A percentile compares a stretch with the other conserved stretches of the same genome.
These are phyloP conservation scores for Pachyramphus minor DNA, from an alignment of 2,113 vertebrate species.

Conservation along the genomic window DNA sequence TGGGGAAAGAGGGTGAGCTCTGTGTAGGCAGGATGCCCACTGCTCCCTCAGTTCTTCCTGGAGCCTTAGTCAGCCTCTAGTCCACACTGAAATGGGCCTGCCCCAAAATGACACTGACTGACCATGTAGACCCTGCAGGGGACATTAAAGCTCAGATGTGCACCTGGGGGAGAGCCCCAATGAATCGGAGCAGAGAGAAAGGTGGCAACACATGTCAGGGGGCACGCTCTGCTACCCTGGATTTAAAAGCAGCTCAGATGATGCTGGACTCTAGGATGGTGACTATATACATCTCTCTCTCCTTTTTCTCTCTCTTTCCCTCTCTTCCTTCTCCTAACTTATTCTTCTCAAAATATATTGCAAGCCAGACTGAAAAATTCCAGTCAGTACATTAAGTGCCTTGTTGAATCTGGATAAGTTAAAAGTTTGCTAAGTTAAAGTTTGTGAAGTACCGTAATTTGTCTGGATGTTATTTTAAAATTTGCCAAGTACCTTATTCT, in stretches of 20 bases:
- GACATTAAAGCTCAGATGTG: neutral
- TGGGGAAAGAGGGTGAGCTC: neutral
- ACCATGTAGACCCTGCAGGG: neutral
- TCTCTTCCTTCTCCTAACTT: neutral
- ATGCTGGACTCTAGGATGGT: neutral
- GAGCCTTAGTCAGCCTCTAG: neutral
- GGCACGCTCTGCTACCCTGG: neutral
- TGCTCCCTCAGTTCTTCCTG: neutral
- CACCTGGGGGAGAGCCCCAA: neutral
- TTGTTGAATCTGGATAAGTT: neutral
- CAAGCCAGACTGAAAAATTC: neutral
- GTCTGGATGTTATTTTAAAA: neutral
- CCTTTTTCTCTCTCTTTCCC: neutral
- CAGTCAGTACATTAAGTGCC: neutral
- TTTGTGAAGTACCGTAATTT: neutral
- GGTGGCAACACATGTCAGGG: neutral
- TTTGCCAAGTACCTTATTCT: neutral
- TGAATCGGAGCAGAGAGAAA: neutral
- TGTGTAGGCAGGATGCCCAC: neutral
- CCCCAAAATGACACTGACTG: neutral
- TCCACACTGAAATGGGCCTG: neutral
- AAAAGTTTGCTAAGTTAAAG: neutral
- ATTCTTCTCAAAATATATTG: neutral
- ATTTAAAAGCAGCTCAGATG: neutral
- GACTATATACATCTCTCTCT: neutral